Conservation (phyloP, 2,113 vertebrate genomes). For the Cynopterus brachyotis region DNA sequence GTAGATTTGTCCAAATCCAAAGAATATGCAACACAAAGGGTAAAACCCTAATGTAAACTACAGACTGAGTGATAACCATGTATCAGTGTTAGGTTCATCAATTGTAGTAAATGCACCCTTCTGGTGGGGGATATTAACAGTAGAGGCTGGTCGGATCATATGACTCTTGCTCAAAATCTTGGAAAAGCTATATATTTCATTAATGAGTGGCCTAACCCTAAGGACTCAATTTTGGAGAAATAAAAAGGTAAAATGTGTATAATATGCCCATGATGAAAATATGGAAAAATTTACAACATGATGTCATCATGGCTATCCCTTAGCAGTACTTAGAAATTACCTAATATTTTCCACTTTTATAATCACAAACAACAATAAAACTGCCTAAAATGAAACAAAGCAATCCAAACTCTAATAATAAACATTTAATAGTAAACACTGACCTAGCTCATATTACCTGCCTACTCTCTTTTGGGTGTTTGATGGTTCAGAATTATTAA, state of each 20-base stretch:
- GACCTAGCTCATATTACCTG: background rate
- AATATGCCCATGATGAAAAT: background rate
- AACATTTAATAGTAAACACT: background rate
- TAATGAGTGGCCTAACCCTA: background rate
- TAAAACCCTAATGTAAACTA: background rate
- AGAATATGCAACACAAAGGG: background rate
- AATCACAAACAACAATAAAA: background rate
- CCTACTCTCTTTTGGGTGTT: background rate
- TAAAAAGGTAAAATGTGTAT: background rate
- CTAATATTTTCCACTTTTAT: slow-evolving; percentile 6
- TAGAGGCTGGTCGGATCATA: background rate
- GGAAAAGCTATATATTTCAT: background rate
- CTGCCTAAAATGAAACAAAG: background rate
- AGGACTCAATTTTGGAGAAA: background rate
- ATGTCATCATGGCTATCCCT: background rate
- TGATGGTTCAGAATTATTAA: background rate
- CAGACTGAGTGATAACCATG: background rate
- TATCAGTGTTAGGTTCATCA: background rate
- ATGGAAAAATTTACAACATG: background rate
- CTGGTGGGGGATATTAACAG: background rate
- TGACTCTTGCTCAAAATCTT: background rate
- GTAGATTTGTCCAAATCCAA: background rate
- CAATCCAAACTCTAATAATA: background rate
- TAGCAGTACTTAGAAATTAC: background rate
- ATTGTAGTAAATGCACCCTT: background rate